Base-by-base conservation (phyloP, 2,113 vertebrate species). In the Scortum barcoo region DNA sequence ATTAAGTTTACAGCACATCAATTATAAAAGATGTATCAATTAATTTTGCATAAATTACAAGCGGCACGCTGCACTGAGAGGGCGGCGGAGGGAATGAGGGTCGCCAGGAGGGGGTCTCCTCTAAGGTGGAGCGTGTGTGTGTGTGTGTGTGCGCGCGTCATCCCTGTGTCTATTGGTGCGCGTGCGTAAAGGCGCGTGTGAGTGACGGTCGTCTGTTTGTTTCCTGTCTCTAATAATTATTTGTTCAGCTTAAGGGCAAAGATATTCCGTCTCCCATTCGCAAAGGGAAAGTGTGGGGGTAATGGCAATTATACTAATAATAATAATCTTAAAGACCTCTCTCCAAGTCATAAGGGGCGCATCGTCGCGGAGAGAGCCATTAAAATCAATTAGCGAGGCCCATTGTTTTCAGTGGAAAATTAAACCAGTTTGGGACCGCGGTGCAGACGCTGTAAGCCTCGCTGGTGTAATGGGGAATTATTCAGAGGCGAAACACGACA, bases 1-100 rank as follows among this genome's bases (percentile, higher is more conserved):
- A 99, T 99, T 99, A 99, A 99, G 98, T 99, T 99, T 99, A 99
- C 97, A 99, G 97, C 98, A 99, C 98, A 99, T 99, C 98, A 99
- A 99, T 99, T 99, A 99, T 99, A 99, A 99, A 97, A 99, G 97
- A 99, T 99, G 98, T 99, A 99, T 99, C 98, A 99, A 99, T 99
- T 99, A 99, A 99, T 99, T 99, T 99, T 97, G 98, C 98, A 99
- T 99, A 99, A 98, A 99, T 99, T 99, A 99, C 98, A 96, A 95
- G 90, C 93, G 80, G 91, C 91, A 95, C 95, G 95, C 96, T 94
- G 96, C 95, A 95, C 95, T 96, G 93, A 95, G 85, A 91, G 88
- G 92, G 96, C 92, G 87, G 95, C 95, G 92, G 89, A 95, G 96
- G 95, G 97, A 96, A 90, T 96, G 96, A 96, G 96, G 95, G 95